These are phyloP conservation scores for Schmidtea mediterranea DNA, from an alignment of 1,140 invertebrate species.

Conservation along the genomic window DNA sequence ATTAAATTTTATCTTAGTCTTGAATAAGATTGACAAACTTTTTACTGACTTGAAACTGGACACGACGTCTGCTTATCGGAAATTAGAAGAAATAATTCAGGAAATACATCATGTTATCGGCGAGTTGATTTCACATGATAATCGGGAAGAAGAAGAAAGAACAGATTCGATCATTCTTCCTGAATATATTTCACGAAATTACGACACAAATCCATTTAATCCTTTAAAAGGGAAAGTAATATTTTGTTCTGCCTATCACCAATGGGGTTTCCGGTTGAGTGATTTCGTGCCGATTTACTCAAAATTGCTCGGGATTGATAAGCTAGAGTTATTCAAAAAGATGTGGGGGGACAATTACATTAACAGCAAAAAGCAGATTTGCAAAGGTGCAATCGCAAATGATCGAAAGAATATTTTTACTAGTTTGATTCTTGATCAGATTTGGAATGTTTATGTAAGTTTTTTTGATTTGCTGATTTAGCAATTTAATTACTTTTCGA, in stretches of 20 bases:
- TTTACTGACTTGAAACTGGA: constrained; percentile 75
- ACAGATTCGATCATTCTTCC: no score
- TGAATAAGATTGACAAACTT: constrained; percentile 99
- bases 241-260: constrained; percentile 77
- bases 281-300: constrained; percentile 65
- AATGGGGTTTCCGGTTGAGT: constrained; percentile 63
- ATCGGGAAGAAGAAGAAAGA: no score
- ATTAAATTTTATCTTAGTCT: constrained; percentile 94
- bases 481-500: not conserved
- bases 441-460: constrained; percentile 56
- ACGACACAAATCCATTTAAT: no score
- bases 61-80: constrained; percentile 77
- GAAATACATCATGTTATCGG: constrained; percentile 99
- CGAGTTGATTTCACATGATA: not conserved
- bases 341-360: constrained; percentile 87
- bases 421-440: constrained; percentile 68
- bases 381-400: constrained; percentile 55
- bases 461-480: constrained; percentile 26
- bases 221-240: constrained; percentile 34
- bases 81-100: constrained; percentile 96
- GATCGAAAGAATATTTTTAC: constrained; percentile 85
- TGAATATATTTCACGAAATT: no score
- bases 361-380: constrained; percentile 54
- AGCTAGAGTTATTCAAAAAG: constrained; percentile 39
- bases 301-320: constrained; percentile 42